These are phyloP conservation scores for Trichogramma pretiosum DNA, from an alignment of 1,140 invertebrate genomes.

Conservation along the genomic window DNA sequence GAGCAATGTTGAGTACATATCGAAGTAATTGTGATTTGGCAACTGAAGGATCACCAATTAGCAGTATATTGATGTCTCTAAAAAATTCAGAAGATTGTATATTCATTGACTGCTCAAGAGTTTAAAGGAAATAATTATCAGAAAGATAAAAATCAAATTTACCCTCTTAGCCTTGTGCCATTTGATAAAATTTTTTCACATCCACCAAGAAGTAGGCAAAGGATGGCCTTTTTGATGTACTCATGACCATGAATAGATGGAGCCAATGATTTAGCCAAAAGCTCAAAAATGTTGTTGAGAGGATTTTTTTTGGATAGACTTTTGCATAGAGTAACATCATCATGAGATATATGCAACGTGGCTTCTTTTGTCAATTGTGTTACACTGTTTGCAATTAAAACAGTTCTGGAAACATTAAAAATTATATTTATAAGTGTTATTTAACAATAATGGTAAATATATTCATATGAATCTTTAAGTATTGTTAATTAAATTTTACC, in stretches of 20 bases:
- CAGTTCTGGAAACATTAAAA: conserved; percentile 58
- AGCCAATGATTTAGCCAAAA: conserved; percentile 85
- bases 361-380: conserved; percentile 85
- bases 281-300: conserved; percentile 77
- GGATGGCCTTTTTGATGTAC: conserved; percentile 92
- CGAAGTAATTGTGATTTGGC: conserved; percentile 96
- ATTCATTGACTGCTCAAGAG: too few relatives aligned
- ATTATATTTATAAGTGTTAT: not conserved
- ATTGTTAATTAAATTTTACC: conserved; percentile 45
- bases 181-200: conserved; percentile 93
- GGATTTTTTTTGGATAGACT: conserved; percentile 65
- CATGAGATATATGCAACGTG: conserved; percentile 67
- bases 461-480: not conserved
- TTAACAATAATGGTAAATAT: not conserved
- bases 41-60: conserved; percentile 98
- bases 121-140: not conserved
- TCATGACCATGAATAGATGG: conserved; percentile 98
- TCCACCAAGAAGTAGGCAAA: conserved; percentile 91
- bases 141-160: conserved; percentile 20
- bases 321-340: conserved; percentile 88
- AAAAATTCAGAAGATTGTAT: conserved; percentile 15
- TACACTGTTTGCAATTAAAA: conserved; percentile 91
- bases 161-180: conserved; percentile 92
- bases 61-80: conserved; percentile 90
- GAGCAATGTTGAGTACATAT: conserved; percentile 90